Evolutionary conservation across 1,140 invertebrate species (phyloP), one percentile per base, ranked within the genome.

Genomic region (Bombus balteatus): DNA sequence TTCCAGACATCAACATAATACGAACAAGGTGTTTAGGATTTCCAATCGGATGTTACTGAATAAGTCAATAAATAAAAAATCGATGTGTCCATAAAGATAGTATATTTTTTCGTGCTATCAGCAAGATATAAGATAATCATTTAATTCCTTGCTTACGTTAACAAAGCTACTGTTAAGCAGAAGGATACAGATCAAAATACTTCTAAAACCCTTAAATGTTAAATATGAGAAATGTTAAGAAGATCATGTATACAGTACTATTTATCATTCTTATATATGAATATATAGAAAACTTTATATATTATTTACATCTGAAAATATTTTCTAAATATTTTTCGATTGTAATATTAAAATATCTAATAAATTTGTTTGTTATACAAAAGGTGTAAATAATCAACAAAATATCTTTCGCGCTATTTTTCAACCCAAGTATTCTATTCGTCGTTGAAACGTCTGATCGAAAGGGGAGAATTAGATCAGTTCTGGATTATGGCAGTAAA

Each of bases 171-270:
- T 6, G 2, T 18, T 47, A 1, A 41, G 68, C 25, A n/a, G 28
- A 75, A 28, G 28, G 18, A 78, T 37, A 3, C 22, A 53, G 1
- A 57, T 43, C 2, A 43, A 5, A 43, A 47, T 8, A 39, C 34
- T n/a, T 15, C 28, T 53, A 25, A 73, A 32, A 47, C 3, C 18
- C 8, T 25, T 72, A 73, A n/a, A 34, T 2, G 32, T 32, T 32
- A 62, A 41, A 71, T 15, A 22, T 15, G 41, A 76, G 25, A 53
- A 68, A 83, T 32, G 47, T 74, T 37, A 91, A 78, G 89, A 92
- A 88, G 89, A 92, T 92, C 91, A 88, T 87, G 92, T 86, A 66
- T 65, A 37, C 18, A 25, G 6, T 8, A 37, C 18, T 18, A 37
- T 75, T 57, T 22, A 10, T 73, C 9, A 8, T 32, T 73, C 9